These are phyloP conservation scores for Eutolmus rufibarbis DNA, from an alignment of 2,888 invertebrate species.

Conservation along the genomic window DNA sequence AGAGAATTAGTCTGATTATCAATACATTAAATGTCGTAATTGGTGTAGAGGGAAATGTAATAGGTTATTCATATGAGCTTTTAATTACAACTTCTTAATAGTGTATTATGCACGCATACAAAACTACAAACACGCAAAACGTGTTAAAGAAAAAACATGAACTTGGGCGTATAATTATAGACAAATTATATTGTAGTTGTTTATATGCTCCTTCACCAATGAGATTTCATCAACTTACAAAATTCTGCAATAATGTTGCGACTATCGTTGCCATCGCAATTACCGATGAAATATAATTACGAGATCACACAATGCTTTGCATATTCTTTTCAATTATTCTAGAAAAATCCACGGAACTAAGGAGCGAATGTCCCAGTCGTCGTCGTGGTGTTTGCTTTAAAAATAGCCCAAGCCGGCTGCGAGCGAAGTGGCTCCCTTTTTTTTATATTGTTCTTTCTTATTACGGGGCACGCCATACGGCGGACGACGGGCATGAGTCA, in stretches of 20 bases:
- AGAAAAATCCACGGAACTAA: not conserved
- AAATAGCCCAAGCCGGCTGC: not conserved
- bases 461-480: constrained; percentile 14
- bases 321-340: constrained; percentile 11
- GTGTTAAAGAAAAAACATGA: not conserved
- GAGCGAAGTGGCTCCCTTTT: constrained; percentile 1
- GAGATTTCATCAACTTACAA: not conserved
- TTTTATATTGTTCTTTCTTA: constrained; percentile 33
- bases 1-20: not conserved
- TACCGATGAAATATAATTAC: not conserved
- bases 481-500: not conserved
- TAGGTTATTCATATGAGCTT: not conserved
- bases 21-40: not conserved
- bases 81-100: not conserved
- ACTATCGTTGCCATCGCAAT: not conserved
- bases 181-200: not conserved
- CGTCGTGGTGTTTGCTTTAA: constrained; percentile 16
- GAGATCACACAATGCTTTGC: not conserved
- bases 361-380: not conserved
- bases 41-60: not conserved
- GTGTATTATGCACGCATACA: not conserved
- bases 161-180: not conserved
- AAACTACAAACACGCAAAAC: not conserved
- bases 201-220: not conserved
- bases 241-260: not conserved